Evolutionary conservation across 2,888 invertebrate genomes (phyloP), one percentile per base, ranked within the genome.

Genomic region (Deilephila porcellus): DNA sequence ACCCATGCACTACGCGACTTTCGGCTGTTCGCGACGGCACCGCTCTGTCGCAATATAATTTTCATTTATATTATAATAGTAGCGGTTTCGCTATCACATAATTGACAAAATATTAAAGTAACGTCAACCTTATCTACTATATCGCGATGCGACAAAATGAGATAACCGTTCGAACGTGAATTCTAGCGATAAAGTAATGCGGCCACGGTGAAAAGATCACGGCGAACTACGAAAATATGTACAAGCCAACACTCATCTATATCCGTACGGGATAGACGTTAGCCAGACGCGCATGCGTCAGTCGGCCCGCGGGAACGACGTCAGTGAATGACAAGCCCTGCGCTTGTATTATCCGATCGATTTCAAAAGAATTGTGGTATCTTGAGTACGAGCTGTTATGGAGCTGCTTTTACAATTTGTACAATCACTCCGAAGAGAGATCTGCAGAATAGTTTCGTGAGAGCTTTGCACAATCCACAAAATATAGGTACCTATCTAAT

Each of bases 221-320:
- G 76, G 81, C 80, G 81, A 82, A 85, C 86, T 91, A 91, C 83
- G 88, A 90, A 90, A 89, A 89, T 88, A 89, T 87, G 85, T 89
- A 87, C 83, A 87, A 86, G 85, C 89, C 85, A 88, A 87, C 86
- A 86, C 83, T 89, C 92, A 89, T 91, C 89, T 93, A 87, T 89
- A 93, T 88, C 87, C 88, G 92, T 91, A 86, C 88, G 91, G 90
- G 86, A 91, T 93, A 94, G 92, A 93, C 92, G 89, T 89, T 89
- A 87, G 87, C 90, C 90, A 93, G 93, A 93, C 93, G 93, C 94
- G 94, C 94, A 94, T 94, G 94, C 94, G 94, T 93, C 89, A 91
- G 87, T 84, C 85, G 82, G 81, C 78, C 84, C 86, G 82, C 85
- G 83, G 86, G 85, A 84, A 84, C 90, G 88, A 93, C 93, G 91